Evolutionary conservation across 1,140 invertebrate genomes (phyloP).

Genomic region (Zophobas atratus): DNA sequence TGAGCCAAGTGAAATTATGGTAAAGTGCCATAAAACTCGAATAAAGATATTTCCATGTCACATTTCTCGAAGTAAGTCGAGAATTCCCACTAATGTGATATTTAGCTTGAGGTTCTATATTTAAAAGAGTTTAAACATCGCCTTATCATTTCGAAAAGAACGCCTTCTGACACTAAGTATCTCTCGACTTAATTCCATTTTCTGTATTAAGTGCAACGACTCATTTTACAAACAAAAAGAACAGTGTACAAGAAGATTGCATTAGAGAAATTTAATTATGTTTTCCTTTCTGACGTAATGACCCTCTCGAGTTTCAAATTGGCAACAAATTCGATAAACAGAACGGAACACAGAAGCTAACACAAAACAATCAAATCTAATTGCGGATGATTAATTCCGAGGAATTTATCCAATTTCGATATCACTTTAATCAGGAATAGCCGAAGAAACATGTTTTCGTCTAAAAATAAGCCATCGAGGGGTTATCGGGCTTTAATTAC

Average conservation of each 20-base stretch:
- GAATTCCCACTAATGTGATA: no score
- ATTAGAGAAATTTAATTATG: conserved; percentile 29
- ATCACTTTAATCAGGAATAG: background rate
- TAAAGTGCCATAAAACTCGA: conserved; percentile 4
- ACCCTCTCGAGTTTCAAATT: conserved; percentile 13
- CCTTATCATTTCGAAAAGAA: background rate
- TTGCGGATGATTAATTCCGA: conserved; percentile 5
- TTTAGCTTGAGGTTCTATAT: no score
- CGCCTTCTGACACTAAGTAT: background rate
- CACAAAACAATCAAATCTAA: background rate
- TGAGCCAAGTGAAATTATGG: conserved; percentile 28
- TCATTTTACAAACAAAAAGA: conserved; percentile 8
- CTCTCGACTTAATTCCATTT: conserved; percentile 14
- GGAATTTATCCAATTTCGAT: background rate
- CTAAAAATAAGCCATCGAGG: conserved; percentile 14
- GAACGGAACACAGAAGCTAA: no score
- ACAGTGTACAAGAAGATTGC: conserved; percentile 19
- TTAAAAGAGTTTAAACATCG: conserved; percentile 1
- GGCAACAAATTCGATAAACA: conserved; percentile 18
- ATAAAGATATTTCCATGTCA: background rate
- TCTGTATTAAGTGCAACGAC: background rate
- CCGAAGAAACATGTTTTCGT: background rate
- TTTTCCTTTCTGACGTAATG: conserved; percentile 21
- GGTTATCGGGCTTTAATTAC: conserved; percentile 38
- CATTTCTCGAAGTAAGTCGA: background rate